phyloP scores from a whole-genome alignment of 30 jellyfish, hydroid and myxozoan species.

The Catostylus mosaicus region DNA sequence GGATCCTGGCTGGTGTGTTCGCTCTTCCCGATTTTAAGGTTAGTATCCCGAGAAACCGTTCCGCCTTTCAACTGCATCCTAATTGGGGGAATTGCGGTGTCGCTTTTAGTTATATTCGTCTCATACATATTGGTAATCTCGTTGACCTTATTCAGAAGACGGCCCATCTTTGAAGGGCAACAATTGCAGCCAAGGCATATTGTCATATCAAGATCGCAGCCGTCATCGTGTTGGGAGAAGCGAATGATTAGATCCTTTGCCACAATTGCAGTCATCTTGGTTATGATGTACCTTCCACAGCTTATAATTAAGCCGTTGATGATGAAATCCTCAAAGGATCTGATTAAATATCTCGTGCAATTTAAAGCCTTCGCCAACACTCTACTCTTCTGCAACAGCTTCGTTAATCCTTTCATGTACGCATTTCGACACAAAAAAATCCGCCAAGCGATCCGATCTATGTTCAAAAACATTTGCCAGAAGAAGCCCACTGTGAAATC shows the following conservation, averaged over 20 bases:
- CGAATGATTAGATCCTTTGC: conserved; percentile 49
- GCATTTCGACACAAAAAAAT: conserved; percentile 56
- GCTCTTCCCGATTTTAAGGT: conserved; percentile 42
- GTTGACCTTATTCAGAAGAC: conserved; percentile 15
- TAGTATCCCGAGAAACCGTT: conserved; percentile 30
- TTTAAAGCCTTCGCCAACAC: conserved; percentile 57
- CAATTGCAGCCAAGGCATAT: not conserved
- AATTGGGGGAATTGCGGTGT: conserved; percentile 30
- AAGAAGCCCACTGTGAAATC: not conserved
- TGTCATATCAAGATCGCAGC: conserved; percentile 5
- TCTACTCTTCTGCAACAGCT: conserved; percentile 60
- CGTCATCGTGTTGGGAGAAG: conserved; percentile 20
- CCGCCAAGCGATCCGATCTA: conserved; percentile 29
- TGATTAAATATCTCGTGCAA: conserved; percentile 11
- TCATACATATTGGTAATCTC: conserved; percentile 46
- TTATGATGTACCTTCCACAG: conserved; percentile 58
- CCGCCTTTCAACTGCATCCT: conserved; percentile 23
- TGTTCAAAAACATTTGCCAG: not conserved
- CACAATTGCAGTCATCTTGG: conserved; percentile 41
- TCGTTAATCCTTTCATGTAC: conserved; percentile 51
- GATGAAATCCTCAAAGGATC: conserved; percentile 25
- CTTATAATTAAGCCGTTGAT: conserved; percentile 50
- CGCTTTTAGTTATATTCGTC: conserved; percentile 30
- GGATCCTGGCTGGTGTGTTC: conserved; percentile 25
- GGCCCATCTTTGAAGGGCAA: conserved; percentile 1